A percentile compares a stretch with the other conserved stretches of the same genome.
These are phyloP conservation scores for Cyclura pinguis DNA, from an alignment of 2,797 vertebrate species.

Conservation along the genomic window DNA sequence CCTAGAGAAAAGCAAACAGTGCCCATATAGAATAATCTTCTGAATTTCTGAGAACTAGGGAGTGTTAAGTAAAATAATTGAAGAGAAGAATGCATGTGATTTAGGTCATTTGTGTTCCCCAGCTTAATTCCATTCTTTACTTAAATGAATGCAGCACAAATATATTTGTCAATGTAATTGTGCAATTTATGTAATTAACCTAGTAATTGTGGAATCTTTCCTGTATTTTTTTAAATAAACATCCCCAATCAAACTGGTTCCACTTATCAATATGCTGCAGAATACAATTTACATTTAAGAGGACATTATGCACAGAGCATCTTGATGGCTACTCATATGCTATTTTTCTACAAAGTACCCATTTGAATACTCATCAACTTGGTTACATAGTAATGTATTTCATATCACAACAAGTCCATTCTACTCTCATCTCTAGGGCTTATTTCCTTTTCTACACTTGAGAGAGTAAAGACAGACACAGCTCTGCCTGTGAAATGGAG, in stretches of 20 bases:
- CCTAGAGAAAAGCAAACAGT: neutral
- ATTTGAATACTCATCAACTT: neutral
- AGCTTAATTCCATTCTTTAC: slow-evolving; percentile 34
- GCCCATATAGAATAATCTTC: neutral
- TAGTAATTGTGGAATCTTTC: slow-evolving; percentile 26
- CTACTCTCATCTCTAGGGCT: neutral
- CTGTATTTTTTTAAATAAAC: slow-evolving; percentile 30
- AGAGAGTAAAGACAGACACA: neutral
- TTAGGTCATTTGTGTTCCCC: slow-evolving; percentile 16
- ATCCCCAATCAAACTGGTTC: slow-evolving; percentile 38
- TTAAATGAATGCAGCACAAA: slow-evolving; percentile 50
- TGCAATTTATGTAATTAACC: slow-evolving; percentile 53
- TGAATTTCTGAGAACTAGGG: slow-evolving; percentile 15
- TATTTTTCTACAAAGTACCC: slow-evolving; percentile 30
- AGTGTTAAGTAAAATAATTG: neutral
- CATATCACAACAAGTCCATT: neutral
- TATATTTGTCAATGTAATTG: slow-evolving; percentile 41
- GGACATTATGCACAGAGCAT: slow-evolving; percentile 30
- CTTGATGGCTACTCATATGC: slow-evolving; percentile 28
- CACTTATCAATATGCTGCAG: slow-evolving; percentile 40
- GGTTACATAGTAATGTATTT: slow-evolving; percentile 25
- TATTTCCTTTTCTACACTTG: neutral
- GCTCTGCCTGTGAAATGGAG: neutral
- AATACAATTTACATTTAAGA: slow-evolving; percentile 38
- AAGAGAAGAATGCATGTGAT: slow-evolving; percentile 18